Conservation (phyloP, 92 coral and sea anemone species). For the Pocillopora grandis region DNA sequence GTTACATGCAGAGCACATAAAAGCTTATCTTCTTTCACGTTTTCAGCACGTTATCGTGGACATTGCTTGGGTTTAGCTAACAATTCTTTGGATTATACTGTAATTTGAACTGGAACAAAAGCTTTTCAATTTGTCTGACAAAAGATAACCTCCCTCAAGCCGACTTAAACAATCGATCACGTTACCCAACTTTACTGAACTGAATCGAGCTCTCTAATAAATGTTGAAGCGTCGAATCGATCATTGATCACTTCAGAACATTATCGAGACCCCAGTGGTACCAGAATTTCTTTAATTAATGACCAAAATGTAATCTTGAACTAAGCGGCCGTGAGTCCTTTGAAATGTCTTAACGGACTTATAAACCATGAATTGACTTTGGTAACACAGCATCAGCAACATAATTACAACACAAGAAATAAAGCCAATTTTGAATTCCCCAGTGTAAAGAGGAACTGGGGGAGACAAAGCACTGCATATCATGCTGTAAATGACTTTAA, state of each 20-base stretch:
- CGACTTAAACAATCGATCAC: slow-evolving; percentile 10
- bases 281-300: not conserved
- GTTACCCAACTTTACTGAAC: not conserved
- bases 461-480: no score
- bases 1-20: not conserved
- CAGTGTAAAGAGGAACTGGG: no score
- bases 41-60: not conserved
- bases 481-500: no score
- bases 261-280: not conserved
- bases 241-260: not conserved
- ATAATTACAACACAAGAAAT: no score
- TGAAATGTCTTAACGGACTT: no score
- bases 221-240: not conserved
- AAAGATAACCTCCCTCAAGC: not conserved
- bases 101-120: slow-evolving; percentile 2
- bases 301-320: no score
- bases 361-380: no score
- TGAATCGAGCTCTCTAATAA: not conserved
- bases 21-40: not conserved
- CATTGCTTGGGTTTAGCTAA: not conserved
- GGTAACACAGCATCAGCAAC: no score
- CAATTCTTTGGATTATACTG: slow-evolving; percentile 13
- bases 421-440: no score
- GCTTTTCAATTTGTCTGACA: slow-evolving; percentile 12
- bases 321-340: no score